Percentiles rank a stretch among this genome's conserved stretches.
These are phyloP conservation scores for Drosophila biarmipes DNA, from an alignment of 1,140 invertebrate genomes.

Conservation along the genomic window DNA sequence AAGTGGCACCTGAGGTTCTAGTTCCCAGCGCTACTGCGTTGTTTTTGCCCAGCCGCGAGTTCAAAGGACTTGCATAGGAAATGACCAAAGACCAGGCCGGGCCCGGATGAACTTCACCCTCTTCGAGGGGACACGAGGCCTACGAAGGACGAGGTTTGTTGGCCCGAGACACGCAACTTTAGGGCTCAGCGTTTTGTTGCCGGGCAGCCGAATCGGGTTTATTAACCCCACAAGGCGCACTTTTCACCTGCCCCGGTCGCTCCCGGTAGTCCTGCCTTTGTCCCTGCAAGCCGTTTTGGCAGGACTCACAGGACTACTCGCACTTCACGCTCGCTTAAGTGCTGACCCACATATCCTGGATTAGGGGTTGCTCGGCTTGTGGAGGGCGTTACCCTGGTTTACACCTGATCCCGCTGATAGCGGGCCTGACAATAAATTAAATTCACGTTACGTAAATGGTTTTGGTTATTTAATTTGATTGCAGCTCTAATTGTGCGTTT, in stretches of 20 bases:
- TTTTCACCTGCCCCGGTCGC: slow-evolving; percentile 54
- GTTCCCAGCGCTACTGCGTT: slow-evolving; percentile 17
- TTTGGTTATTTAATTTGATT: slow-evolving; percentile 80
- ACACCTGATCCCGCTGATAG: slow-evolving; percentile 58
- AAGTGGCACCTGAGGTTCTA: slow-evolving; percentile 39
- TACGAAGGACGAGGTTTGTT: slow-evolving; percentile 55
- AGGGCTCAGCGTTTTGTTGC: slow-evolving; percentile 43
- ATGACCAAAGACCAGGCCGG: slow-evolving; percentile 55
- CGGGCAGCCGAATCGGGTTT: slow-evolving; percentile 50
- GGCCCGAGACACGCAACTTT: slow-evolving; percentile 66
- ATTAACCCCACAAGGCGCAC: slow-evolving; percentile 68
- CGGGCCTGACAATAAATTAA: slow-evolving; percentile 50
- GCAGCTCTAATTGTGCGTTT: slow-evolving; percentile 95
- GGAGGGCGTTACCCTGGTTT: slow-evolving; percentile 59
- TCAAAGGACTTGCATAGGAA: slow-evolving; percentile 74
- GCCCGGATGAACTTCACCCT: slow-evolving; percentile 6
- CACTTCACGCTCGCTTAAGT: slow-evolving; percentile 68
- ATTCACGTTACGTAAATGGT: slow-evolving; percentile 58
- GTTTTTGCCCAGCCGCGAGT: slow-evolving; percentile 35
- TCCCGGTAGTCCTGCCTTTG: slow-evolving; percentile 7
- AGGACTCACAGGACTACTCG: background rate
- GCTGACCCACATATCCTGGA: slow-evolving; percentile 60
- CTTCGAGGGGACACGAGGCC: slow-evolving; percentile 14
- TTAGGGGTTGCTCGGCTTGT: slow-evolving; percentile 23
- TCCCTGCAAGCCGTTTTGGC: slow-evolving; percentile 31